Conservation (phyloP, 2,797 vertebrate species). For the Megaceryle alcyon region DNA sequence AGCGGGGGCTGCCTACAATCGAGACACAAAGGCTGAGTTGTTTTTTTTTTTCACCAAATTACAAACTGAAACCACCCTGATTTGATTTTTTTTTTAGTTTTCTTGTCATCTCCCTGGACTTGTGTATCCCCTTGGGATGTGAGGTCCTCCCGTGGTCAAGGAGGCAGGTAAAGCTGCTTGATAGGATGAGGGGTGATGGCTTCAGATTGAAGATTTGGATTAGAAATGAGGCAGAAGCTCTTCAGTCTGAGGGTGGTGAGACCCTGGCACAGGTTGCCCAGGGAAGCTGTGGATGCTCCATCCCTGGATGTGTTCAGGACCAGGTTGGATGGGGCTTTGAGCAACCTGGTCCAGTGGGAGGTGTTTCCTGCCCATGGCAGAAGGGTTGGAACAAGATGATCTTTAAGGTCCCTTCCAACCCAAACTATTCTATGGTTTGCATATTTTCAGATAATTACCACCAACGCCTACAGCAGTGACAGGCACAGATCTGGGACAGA, state of each 20-base stretch:
- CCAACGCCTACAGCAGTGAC: background rate
- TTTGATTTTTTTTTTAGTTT: background rate
- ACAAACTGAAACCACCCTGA: background rate
- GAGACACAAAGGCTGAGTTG: background rate
- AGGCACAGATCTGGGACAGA: background rate
- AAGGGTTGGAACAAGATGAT: no score
- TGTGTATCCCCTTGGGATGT: accelerated
- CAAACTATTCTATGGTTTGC: background rate
- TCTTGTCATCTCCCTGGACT: background rate
- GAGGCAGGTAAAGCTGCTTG: background rate
- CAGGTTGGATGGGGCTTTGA: no score
- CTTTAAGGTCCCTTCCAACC: no score
- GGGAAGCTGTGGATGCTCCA: no score
- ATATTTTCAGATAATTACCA: background rate
- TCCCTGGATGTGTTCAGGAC: no score
- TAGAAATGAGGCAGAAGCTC: no score
- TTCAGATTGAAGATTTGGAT: no score
- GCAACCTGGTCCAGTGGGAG: no score
- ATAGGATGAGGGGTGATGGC: no score
- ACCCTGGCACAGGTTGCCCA: no score
- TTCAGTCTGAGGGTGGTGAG: no score
- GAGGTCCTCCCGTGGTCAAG: background rate
- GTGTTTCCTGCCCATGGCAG: no score
- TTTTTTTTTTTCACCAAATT: background rate
- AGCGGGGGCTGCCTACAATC: background rate